Evolutionary conservation across 2,888 invertebrate genomes (phyloP).

Genomic region (Ceraclea dissimilis): DNA sequence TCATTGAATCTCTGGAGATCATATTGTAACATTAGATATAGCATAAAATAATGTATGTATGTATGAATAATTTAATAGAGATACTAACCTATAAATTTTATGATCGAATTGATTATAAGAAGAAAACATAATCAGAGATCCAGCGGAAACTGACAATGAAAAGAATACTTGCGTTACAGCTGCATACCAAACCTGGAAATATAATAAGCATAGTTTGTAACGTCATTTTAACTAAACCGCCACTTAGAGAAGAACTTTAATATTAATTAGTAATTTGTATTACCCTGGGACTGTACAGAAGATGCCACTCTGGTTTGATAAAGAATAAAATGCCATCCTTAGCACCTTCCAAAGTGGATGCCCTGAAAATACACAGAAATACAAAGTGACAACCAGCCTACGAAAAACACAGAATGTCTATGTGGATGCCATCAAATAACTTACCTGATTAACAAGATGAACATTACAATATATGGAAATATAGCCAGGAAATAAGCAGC

Average conservation of each 20-base stretch:
- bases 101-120: slow-evolving; percentile 68
- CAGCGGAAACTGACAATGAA: slow-evolving; percentile 66
- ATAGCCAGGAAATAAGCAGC: slow-evolving; percentile 84
- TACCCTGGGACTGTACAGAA: slow-evolving; percentile 60
- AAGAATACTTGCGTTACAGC: slow-evolving; percentile 76
- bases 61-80: no score
- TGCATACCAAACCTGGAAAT: slow-evolving; percentile 67
- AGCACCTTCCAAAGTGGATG: slow-evolving; percentile 40
- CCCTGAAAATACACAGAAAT: no score
- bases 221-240: background rate
- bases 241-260: no score
- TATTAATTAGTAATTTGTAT: background rate
- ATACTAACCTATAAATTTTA: slow-evolving; percentile 60
- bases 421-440: no score
- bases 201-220: background rate
- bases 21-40: no score
- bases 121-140: slow-evolving; percentile 70
- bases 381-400: no score
- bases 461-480: slow-evolving; percentile 74
- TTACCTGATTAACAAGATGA: slow-evolving; percentile 61
- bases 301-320: slow-evolving; percentile 69
- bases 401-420: no score
- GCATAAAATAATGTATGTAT: no score
- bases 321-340: slow-evolving; percentile 69
- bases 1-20: slow-evolving; percentile 62